phyloP scores from a whole-genome alignment of 2,797 vertebrate species.

The Melanotaenia trifasciata region DNA sequence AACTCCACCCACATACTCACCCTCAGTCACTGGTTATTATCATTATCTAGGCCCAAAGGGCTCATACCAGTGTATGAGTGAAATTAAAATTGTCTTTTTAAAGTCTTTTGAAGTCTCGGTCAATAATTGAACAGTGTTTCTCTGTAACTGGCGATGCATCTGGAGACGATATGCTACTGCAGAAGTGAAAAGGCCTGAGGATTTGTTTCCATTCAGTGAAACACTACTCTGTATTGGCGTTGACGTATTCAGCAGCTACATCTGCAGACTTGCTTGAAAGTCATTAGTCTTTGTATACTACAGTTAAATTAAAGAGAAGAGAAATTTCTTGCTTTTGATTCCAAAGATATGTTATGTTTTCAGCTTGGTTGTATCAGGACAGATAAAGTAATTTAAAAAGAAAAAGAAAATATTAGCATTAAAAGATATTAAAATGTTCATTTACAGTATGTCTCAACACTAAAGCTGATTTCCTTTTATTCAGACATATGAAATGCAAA shows the following conservation, averaged over 20 bases:
- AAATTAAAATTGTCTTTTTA: slow-evolving; percentile 63
- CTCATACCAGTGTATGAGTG: slow-evolving; percentile 38
- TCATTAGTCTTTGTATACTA: background rate
- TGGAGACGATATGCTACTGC: slow-evolving; percentile 16
- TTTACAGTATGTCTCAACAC: background rate
- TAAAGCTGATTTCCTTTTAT: background rate
- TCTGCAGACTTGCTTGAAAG: background rate
- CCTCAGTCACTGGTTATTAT: slow-evolving; percentile 58
- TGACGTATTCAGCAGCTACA: slow-evolving; percentile 9
- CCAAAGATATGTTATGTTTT: background rate
- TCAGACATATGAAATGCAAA: background rate
- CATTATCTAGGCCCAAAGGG: slow-evolving; percentile 60
- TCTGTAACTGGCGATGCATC: slow-evolving; percentile 18
- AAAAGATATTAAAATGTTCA: background rate
- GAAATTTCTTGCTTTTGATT: background rate
- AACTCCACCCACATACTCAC: slow-evolving; percentile 51
- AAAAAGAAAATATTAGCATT: background rate
- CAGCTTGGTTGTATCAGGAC: background rate
- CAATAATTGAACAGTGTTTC: slow-evolving; percentile 58
- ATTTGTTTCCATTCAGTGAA: slow-evolving; percentile 16
- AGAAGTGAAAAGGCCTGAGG: slow-evolving; percentile 12
- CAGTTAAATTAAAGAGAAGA: background rate
- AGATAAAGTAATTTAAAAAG: background rate
- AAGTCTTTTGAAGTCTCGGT: slow-evolving; percentile 64
- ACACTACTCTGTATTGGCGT: background rate